Evolutionary conservation across 2,113 vertebrate species (phyloP).

Genomic region (Chaetodon trifascialis): DNA sequence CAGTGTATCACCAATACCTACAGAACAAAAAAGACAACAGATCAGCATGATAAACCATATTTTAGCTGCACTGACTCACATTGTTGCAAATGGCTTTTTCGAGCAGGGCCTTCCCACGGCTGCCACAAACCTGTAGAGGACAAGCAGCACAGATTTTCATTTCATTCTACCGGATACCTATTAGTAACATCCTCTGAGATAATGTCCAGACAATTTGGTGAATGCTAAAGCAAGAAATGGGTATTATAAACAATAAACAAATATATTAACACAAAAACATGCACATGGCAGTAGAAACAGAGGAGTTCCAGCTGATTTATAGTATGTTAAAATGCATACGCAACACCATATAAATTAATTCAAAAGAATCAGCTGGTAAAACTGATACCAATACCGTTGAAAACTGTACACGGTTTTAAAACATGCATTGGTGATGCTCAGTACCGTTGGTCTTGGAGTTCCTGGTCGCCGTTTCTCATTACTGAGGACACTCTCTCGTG

Average conservation of each 20-base stretch:
- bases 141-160: not conserved
- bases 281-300: no score
- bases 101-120: constrained; percentile 89
- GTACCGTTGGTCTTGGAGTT: constrained; percentile 70
- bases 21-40: not conserved
- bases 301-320: no score
- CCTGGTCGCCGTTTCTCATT: constrained; percentile 40
- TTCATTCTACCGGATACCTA: not conserved
- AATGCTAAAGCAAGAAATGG: no score
- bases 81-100: constrained; percentile 91
- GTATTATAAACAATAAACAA: not conserved
- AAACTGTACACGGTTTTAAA: not conserved
- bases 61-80: constrained; percentile 76
- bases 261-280: not conserved
- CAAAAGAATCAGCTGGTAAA: not conserved
- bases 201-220: not conserved
- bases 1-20: not conserved
- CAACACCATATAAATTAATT: not conserved
- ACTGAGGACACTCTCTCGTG: constrained; percentile 49
- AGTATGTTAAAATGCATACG: no score
- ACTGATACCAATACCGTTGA: not conserved
- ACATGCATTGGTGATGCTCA: not conserved
- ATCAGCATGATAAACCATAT: not conserved
- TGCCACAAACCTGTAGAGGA: constrained; percentile 83
- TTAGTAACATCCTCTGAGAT: not conserved